phyloP scores from a whole-genome alignment of 2,797 vertebrate species.

The Pyrrhura leucotis region DNA sequence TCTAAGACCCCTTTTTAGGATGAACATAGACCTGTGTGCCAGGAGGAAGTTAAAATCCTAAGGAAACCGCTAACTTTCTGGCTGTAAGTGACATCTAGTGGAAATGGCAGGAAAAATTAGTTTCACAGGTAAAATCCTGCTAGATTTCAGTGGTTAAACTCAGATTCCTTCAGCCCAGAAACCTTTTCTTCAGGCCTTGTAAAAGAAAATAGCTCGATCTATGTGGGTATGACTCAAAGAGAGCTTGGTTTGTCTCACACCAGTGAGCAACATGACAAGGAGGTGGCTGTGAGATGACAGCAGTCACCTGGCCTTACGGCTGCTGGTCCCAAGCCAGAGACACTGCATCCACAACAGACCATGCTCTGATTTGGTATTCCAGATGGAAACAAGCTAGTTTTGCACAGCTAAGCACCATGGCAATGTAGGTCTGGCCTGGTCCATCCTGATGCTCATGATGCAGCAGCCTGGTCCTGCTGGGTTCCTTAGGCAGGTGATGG shows the following conservation, averaged over 20 bases:
- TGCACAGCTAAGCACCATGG: not conserved
- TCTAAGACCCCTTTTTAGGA: not conserved
- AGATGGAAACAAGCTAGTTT: not conserved
- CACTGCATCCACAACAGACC: not conserved
- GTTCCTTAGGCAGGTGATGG: not conserved
- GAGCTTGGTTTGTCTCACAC: not conserved
- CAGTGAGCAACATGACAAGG: not conserved
- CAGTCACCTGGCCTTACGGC: not conserved
- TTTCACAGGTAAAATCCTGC: not conserved
- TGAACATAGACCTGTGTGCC: not conserved
- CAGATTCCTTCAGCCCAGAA: not conserved
- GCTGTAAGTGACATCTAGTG: slow-evolving; percentile 71
- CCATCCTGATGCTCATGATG: not conserved
- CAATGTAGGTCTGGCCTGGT: not conserved
- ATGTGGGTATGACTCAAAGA: not conserved
- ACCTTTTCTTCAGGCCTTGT: not conserved
- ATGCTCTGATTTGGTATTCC: not conserved
- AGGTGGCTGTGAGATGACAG: not conserved
- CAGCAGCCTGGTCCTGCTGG: not conserved
- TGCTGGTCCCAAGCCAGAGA: not conserved
- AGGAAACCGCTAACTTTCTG: not conserved
- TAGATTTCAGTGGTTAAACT: not conserved
- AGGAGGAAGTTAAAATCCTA: not conserved
- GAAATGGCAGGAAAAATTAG: not conserved
- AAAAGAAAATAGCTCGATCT: not conserved